Base-by-base conservation (phyloP, 1,140 invertebrate genomes). In the Hydropsyche tenuis region DNA sequence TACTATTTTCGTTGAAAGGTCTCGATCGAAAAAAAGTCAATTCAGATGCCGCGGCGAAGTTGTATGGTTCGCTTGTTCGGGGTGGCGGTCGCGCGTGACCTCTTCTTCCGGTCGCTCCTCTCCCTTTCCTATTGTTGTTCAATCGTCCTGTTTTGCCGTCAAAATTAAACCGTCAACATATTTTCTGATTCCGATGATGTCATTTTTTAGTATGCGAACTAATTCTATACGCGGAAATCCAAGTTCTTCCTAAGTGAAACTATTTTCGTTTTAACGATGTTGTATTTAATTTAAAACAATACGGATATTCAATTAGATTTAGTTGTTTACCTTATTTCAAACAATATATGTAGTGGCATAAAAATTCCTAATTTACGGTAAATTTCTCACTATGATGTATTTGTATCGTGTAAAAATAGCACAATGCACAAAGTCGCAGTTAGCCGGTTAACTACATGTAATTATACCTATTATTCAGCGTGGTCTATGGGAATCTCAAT, bases 81-180 rank as follows among this genome's bases (percentile, higher is more conserved):
- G 56, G 56, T 60, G 56, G 56, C 56, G 56, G 56, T 60, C 56
- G 56, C 56, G 56, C 56, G 56, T 60, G 56, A 60, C 56, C 23
- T 23, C 3, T 60, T n/a, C 23, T 60, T 60, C 56, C 56, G 56
- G 56, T 14, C 7, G 20, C 20, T 20, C 56, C 56, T 60, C 23
- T 27, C 22, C 18, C 56, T 37, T 4, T 37, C 30, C 30, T 37
- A 37, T 37, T 37, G 30, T 37, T 9, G 30, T 9, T 37, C 30
- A 37, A 37, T 37, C 9, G 30, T 37, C 30, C 30, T 37, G 30
- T 37, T 37, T 37, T 37, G 3, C 3, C 9, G 9, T 37, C n/a
- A 37, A 37, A 37, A 37, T 37, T 37, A 37, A 4, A 37, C 9
- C 30, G 3, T 4, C 14, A 48, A 48, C 14, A 48, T 48, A 53